Conservation (phyloP, 2,797 vertebrate genomes). For the Mastacembelus armatus region DNA sequence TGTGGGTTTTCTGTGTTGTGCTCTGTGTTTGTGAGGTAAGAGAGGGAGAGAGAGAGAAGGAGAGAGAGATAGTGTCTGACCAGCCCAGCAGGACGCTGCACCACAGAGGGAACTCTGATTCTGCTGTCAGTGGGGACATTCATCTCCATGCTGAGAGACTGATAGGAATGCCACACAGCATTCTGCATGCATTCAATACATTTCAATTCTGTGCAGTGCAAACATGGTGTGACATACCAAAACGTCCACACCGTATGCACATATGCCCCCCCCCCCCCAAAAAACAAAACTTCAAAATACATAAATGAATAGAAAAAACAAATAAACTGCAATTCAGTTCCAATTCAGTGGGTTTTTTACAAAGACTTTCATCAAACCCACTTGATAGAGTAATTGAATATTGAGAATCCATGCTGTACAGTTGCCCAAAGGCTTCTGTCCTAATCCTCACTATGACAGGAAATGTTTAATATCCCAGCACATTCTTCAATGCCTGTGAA, state of each 20-base stretch:
- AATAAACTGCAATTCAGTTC: constrained; percentile 44
- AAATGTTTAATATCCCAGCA: constrained; percentile 81
- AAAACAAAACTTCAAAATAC: constrained; percentile 22
- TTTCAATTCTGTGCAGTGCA: constrained; percentile 52
- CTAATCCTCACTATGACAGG: constrained; percentile 80
- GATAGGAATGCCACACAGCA: constrained; percentile 81
- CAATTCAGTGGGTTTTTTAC: constrained; percentile 37
- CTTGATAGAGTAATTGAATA: constrained; percentile 76
- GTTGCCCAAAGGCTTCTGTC: constrained; percentile 75
- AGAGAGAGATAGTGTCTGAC: constrained; percentile 32
- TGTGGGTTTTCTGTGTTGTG: constrained; percentile 34
- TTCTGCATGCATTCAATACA: constrained; percentile 66
- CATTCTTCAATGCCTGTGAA: constrained; percentile 73
- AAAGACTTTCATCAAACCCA: constrained; percentile 55
- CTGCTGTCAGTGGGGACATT: constrained; percentile 73
- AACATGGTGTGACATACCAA: constrained; percentile 52
- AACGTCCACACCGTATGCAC: constrained; percentile 42
- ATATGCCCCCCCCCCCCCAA: neutral
- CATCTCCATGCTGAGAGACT: constrained; percentile 74
- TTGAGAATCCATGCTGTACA: constrained; percentile 70
- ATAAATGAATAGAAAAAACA: constrained; percentile 18
- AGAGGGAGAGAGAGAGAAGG: constrained; percentile 2
- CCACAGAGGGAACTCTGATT: constrained; percentile 79
- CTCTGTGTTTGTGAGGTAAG: constrained; percentile 30
- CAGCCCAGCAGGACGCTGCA: constrained; percentile 68